Conservation (phyloP, 1,140 invertebrate species). For the Hetaerina americana region DNA sequence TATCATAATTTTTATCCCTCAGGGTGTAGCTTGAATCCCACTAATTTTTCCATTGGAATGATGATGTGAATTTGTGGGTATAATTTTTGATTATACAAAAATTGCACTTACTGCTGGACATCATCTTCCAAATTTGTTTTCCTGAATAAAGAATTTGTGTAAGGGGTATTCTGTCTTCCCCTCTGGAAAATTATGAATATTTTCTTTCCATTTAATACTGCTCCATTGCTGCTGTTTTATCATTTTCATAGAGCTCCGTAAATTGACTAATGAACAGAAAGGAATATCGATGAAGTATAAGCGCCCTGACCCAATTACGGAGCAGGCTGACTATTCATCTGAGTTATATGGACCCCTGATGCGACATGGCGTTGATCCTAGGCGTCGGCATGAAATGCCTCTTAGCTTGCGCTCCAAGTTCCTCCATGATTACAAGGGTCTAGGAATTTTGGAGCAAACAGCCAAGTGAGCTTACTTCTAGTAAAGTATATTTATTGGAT, state of each 20-base stretch:
- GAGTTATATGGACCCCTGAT: conserved; percentile 36
- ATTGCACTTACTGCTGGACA: no score
- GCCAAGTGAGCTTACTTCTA: not conserved
- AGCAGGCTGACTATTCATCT: conserved; percentile 32
- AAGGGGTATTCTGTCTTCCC: no score
- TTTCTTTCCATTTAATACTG: no score
- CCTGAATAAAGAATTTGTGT: no score
- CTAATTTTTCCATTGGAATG: no score
- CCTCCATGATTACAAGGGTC: conserved; percentile 14
- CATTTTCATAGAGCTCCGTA: conserved; percentile 35
- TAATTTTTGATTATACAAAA: no score
- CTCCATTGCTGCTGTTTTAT: not conserved
- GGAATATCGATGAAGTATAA: conserved; percentile 26
- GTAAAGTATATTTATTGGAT: no score
- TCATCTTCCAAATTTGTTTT: no score
- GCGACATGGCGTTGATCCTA: conserved; percentile 35
- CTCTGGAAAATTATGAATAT: no score
- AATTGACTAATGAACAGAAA: conserved; percentile 31
- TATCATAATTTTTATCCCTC: no score
- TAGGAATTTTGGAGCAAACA: conserved; percentile 3
- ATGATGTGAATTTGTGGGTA: no score
- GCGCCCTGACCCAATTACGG: conserved; percentile 27
- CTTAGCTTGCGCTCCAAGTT: conserved; percentile 10
- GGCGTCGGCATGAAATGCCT: conserved; percentile 26
- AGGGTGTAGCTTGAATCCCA: no score